A percentile compares a stretch with the other conserved stretches of the same genome.
phyloP scores from a whole-genome alignment of 2,797 vertebrate genomes.

The Ibycter americanus region DNA sequence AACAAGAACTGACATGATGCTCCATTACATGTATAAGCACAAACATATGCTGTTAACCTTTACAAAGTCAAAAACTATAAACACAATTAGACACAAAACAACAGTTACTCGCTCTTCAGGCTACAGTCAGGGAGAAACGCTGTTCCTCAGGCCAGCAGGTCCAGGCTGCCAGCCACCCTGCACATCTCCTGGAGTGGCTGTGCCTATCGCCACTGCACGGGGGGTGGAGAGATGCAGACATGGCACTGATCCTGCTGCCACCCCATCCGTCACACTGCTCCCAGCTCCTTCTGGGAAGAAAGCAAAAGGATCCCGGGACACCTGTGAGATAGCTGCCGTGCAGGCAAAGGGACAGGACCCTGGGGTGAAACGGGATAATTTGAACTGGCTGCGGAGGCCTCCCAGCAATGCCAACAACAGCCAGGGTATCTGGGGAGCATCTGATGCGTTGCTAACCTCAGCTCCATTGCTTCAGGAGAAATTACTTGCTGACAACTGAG shows the following conservation, averaged over 20 bases:
- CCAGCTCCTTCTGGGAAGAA: background rate
- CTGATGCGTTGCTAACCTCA: background rate
- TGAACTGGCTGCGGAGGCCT: background rate
- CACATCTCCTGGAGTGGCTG: accelerated
- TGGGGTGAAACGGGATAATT: background rate
- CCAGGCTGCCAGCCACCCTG: background rate
- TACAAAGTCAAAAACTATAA: background rate
- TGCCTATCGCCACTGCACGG: background rate
- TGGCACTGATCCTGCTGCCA: background rate
- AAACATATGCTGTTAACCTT: background rate
- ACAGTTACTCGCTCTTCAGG: background rate
- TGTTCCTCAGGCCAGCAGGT: background rate
- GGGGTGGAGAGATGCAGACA: background rate
- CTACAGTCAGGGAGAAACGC: background rate
- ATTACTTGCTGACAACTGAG: background rate
- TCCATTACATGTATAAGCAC: background rate
- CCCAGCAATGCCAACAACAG: background rate
- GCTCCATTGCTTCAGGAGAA: background rate
- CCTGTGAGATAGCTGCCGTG: background rate
- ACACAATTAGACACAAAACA: background rate
- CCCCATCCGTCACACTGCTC: background rate
- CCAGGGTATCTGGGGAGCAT: background rate
- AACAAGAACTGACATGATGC: background rate
- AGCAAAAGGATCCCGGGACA: background rate
- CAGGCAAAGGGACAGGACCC: background rate